These are phyloP conservation scores for Melipona quadrifasciata DNA, from an alignment of 1,140 invertebrate species.

Conservation along the genomic window DNA sequence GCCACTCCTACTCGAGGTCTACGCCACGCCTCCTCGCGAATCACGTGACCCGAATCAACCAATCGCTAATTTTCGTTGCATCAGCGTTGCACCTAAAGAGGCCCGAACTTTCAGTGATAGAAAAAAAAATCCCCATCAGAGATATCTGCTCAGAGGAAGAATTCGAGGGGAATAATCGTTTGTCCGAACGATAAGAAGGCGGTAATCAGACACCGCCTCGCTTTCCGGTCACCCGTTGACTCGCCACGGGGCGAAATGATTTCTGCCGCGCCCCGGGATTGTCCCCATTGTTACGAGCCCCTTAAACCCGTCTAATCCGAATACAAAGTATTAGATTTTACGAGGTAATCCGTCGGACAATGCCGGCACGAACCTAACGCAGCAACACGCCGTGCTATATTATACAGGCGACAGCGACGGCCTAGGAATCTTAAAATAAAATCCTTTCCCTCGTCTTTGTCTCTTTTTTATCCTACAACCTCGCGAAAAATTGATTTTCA, in stretches of 20 bases:
- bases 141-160: too few relatives aligned
- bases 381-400: slow-evolving; percentile 1
- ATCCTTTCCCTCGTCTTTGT: background rate
- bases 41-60: too few relatives aligned
- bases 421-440: slow-evolving; percentile 32
- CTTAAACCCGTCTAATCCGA: slow-evolving; percentile 60
- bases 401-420: background rate
- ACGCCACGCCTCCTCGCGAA: too few relatives aligned
- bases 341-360: slow-evolving; percentile 60
- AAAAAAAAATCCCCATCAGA: background rate
- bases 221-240: slow-evolving; percentile 17
- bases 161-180: background rate
- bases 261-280: slow-evolving; percentile 13
- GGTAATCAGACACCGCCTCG: slow-evolving; percentile 51
- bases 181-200: background rate
- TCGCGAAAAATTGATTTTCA: slow-evolving; percentile 22
- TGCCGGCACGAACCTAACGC: slow-evolving; percentile 23
- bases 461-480: background rate
- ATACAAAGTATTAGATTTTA: slow-evolving; percentile 65
- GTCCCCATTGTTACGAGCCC: slow-evolving; percentile 46
- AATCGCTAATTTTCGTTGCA: too few relatives aligned
- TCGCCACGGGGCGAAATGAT: slow-evolving; percentile 28
- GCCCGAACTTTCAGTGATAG: too few relatives aligned
- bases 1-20: too few relatives aligned
- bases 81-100: too few relatives aligned